Conservation (phyloP, 2,888 invertebrate genomes). For the Meiosimyza platycephala region DNA sequence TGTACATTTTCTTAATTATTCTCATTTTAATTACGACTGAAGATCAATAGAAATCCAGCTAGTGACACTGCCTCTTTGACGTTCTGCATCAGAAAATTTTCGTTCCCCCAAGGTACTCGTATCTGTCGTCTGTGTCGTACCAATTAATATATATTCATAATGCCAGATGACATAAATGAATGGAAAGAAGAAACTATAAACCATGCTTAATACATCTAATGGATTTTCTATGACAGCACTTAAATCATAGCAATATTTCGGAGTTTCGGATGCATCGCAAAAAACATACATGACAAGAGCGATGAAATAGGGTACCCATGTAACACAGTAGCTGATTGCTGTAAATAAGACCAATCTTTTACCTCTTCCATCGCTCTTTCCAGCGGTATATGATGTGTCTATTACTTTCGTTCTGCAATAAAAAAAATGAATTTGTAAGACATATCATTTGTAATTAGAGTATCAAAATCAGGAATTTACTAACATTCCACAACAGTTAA, state of each 20-base stretch:
- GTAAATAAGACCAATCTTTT: constrained; percentile 74
- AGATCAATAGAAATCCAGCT: no score
- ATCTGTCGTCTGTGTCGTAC: no score
- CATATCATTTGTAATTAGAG: no score
- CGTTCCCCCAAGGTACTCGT: no score
- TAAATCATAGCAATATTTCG: constrained; percentile 68
- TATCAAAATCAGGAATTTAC: neutral
- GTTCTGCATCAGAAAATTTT: no score
- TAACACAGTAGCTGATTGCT: constrained; percentile 72
- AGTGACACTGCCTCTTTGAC: no score
- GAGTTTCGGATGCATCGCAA: constrained; percentile 68
- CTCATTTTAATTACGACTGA: no score
- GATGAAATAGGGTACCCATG: constrained; percentile 74
- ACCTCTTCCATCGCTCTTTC: constrained; percentile 73
- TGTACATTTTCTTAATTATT: no score
- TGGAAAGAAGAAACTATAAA: constrained; percentile 74
- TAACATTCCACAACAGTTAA: constrained; percentile 43
- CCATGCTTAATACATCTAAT: constrained; percentile 72
- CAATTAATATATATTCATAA: constrained; percentile 62
- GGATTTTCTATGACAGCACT: constrained; percentile 71
- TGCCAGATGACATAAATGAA: constrained; percentile 80
- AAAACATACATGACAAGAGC: constrained; percentile 70
- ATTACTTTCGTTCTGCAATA: constrained; percentile 39
- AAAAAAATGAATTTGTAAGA: neutral
- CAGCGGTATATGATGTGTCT: constrained; percentile 50